Evolutionary conservation across 1,140 invertebrate genomes (phyloP).

Genomic region (Rhopalosiphum padi): DNA sequence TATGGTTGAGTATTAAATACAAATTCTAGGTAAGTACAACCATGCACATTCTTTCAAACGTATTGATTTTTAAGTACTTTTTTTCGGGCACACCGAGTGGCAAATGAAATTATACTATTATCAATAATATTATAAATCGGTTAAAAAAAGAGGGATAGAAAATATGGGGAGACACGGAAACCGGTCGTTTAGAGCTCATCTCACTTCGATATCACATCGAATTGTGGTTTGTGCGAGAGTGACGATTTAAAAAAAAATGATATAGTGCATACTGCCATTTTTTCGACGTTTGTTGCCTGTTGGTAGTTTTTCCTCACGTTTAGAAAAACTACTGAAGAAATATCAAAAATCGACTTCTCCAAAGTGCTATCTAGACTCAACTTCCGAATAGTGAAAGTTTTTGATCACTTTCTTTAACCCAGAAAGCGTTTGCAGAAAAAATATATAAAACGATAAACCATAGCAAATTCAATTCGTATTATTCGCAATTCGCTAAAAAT

Average conservation of each 20-base stretch:
- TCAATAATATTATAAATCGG: not conserved
- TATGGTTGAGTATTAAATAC: too few species aligned
- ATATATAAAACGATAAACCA: not conserved
- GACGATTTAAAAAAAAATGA: not conserved
- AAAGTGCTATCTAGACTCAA: not conserved
- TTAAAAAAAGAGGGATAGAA: not conserved
- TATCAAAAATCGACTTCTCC: not conserved
- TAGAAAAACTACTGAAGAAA: not conserved
- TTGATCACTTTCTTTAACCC: not conserved
- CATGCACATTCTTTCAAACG: not conserved
- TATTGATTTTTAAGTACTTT: not conserved
- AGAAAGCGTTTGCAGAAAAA: not conserved
- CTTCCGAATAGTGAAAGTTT: not conserved
- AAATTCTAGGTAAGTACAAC: too few species aligned
- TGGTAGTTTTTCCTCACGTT: not conserved
- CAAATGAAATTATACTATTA: not conserved
- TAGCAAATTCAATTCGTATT: not conserved
- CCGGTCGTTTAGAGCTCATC: not conserved
- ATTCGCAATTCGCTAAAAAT: not conserved
- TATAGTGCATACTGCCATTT: not conserved
- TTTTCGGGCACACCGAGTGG: rapidly evolving
- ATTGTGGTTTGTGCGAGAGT: not conserved
- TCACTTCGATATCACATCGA: not conserved
- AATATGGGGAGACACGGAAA: not conserved
- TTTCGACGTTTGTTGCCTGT: not conserved